These are phyloP conservation scores for Alentia gelatinosa DNA, from an alignment of 2,888 invertebrate genomes.

Conservation along the genomic window DNA sequence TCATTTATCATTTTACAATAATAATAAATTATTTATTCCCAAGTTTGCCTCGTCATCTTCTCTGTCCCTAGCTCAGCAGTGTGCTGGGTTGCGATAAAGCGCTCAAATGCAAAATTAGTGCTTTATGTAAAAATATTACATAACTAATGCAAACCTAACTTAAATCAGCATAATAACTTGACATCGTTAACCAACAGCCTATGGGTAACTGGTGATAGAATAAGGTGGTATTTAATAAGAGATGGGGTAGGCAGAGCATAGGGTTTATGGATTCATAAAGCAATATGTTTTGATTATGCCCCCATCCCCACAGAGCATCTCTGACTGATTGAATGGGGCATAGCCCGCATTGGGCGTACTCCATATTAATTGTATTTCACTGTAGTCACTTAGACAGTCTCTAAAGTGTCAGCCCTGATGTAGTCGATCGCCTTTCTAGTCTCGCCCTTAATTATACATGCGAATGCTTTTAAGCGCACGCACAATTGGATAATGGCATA, in stretches of 20 bases:
- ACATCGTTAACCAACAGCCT: no score
- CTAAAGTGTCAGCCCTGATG: background rate
- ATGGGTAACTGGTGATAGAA: no score
- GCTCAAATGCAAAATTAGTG: no score
- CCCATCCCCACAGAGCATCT: background rate
- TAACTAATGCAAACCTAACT: no score
- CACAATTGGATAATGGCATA: background rate
- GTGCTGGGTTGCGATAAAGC: no score
- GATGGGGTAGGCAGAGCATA: background rate
- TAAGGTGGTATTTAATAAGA: background rate
- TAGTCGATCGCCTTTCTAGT: background rate
- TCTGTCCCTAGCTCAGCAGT: no score
- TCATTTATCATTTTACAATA: no score
- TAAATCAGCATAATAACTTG: no score
- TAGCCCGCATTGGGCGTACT: background rate
- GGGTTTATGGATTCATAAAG: background rate
- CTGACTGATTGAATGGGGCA: background rate
- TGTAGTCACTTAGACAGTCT: background rate
- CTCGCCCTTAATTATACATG: background rate
- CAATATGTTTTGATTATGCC: background rate
- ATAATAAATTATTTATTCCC: no score
- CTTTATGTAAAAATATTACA: no score
- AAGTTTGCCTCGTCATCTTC: no score
- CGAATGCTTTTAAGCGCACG: background rate
- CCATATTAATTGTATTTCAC: background rate